Conservation (phyloP, 2,888 invertebrate genomes). For the Patella caerulea region DNA sequence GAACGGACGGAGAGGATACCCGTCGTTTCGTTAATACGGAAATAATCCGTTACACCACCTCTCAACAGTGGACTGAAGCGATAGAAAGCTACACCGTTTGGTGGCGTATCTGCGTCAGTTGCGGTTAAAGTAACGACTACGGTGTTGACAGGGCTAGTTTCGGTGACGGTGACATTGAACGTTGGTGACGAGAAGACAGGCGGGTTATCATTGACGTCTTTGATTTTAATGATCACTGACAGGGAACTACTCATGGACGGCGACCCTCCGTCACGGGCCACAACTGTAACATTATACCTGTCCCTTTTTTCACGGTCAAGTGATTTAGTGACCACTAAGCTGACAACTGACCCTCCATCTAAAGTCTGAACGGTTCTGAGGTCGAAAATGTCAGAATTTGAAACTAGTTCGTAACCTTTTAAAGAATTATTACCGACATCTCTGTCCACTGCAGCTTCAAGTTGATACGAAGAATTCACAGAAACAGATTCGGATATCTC, state of each 20-base stretch:
- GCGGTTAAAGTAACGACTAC: slow-evolving; percentile 78
- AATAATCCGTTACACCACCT: slow-evolving; percentile 44
- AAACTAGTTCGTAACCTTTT: slow-evolving; percentile 43
- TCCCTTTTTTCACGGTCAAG: slow-evolving; percentile 52
- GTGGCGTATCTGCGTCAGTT: slow-evolving; percentile 86
- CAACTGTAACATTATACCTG: slow-evolving; percentile 46
- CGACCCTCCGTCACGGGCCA: slow-evolving; percentile 53
- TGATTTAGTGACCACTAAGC: slow-evolving; percentile 43
- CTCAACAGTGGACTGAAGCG: slow-evolving; percentile 60
- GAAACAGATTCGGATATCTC: slow-evolving; percentile 50
- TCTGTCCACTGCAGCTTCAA: slow-evolving; percentile 48
- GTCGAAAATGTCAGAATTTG: slow-evolving; percentile 43
- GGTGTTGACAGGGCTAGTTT: slow-evolving; percentile 39
- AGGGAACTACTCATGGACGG: slow-evolving; percentile 43
- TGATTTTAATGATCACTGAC: slow-evolving; percentile 42
- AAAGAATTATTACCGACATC: slow-evolving; percentile 51
- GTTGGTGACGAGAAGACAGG: slow-evolving; percentile 45
- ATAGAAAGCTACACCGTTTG: slow-evolving; percentile 77
- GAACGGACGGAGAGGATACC: slow-evolving; percentile 53
- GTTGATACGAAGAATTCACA: slow-evolving; percentile 39
- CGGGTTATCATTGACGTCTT: slow-evolving; percentile 53
- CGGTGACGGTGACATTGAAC: slow-evolving; percentile 49
- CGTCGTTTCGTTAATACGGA: slow-evolving; percentile 45
- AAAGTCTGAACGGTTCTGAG: slow-evolving; percentile 38
- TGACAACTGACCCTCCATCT: slow-evolving; percentile 49